Percentiles rank a stretch among this genome's conserved stretches.
Evolutionary conservation across 2,888 invertebrate species (phyloP).

Genomic region (Anagyrus pseudococci): DNA sequence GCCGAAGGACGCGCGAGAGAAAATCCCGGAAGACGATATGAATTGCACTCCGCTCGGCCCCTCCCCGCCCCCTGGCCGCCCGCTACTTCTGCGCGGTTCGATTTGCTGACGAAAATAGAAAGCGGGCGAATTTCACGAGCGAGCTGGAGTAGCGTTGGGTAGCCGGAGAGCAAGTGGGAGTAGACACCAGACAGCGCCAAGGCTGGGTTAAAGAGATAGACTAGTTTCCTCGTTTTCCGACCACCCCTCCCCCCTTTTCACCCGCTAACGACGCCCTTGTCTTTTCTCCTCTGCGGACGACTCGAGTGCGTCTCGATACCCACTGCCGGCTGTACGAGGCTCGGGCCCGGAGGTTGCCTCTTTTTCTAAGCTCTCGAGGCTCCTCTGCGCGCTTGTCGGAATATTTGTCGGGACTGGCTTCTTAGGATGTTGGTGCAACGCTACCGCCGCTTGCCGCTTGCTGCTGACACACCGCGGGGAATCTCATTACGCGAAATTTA

Average conservation of each 20-base stretch:
- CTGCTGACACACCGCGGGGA: too few species aligned
- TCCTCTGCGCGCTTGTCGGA: too few species aligned
- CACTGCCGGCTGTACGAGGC: neutral
- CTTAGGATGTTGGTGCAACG: too few species aligned
- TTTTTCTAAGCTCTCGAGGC: too few species aligned
- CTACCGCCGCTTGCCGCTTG: too few species aligned
- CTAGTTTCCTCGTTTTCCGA: constrained; percentile 36
- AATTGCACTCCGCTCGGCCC: constrained; percentile 19
- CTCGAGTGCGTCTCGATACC: neutral
- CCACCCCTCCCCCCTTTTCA: too few species aligned
- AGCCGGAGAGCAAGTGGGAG: neutral
- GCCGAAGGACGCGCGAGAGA: constrained; percentile 23
- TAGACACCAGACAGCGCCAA: constrained; percentile 39
- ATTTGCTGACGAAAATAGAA: constrained; percentile 38
- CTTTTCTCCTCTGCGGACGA: neutral
- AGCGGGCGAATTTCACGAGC: constrained; percentile 28
- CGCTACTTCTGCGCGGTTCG: constrained; percentile 13
- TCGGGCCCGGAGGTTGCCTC: too few species aligned
- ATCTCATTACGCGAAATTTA: too few species aligned
- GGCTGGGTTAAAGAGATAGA: constrained; percentile 49
- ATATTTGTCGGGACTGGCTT: too few species aligned
- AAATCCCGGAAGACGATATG: constrained; percentile 37
- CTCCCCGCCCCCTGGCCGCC: neutral
- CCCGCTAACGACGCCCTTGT: neutral
- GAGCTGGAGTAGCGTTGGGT: too few species aligned